Evolutionary conservation across 1,140 invertebrate species (phyloP).

Genomic region (Spodoptera frugiperda): DNA sequence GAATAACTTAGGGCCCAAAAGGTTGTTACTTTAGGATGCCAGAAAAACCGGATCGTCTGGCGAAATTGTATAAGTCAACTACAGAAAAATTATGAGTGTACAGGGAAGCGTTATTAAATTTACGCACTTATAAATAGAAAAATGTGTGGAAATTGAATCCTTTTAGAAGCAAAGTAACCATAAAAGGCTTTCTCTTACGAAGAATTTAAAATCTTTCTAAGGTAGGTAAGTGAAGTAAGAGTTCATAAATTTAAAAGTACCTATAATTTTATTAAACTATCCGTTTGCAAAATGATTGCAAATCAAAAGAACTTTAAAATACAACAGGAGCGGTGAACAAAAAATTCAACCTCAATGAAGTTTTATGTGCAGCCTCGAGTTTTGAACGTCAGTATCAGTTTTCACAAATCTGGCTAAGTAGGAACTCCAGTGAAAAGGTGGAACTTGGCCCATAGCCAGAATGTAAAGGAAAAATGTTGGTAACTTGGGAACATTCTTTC

Average conservation of each 20-base stretch:
- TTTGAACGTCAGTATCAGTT: constrained; percentile 33
- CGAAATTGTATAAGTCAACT: constrained; percentile 11
- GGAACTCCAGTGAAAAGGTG: constrained; percentile 31
- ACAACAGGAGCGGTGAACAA: too few relatives aligned
- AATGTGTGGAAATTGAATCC: neutral
- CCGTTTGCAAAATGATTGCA: neutral
- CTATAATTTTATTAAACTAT: too few relatives aligned
- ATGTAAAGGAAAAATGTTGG: constrained; percentile 39
- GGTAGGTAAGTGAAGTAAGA: too few relatives aligned
- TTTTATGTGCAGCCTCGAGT: neutral
- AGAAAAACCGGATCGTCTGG: constrained; percentile 28
- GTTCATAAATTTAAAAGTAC: too few relatives aligned
- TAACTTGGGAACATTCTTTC: constrained; percentile 41
- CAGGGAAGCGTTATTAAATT: neutral
- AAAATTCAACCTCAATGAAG: too few relatives aligned
- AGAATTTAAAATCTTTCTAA: too few relatives aligned
- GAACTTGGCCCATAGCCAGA: constrained; percentile 31
- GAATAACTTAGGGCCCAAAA: constrained; percentile 37
- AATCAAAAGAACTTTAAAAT: neutral
- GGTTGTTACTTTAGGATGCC: constrained; percentile 28
- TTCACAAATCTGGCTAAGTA: constrained; percentile 38
- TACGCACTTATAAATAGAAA: neutral
- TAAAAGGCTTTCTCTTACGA: too few relatives aligned
- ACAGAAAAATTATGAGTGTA: constrained; percentile 8
- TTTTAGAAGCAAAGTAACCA: too few relatives aligned